These are phyloP conservation scores for Bombus polaris DNA, from an alignment of 1,140 invertebrate genomes.

Conservation along the genomic window DNA sequence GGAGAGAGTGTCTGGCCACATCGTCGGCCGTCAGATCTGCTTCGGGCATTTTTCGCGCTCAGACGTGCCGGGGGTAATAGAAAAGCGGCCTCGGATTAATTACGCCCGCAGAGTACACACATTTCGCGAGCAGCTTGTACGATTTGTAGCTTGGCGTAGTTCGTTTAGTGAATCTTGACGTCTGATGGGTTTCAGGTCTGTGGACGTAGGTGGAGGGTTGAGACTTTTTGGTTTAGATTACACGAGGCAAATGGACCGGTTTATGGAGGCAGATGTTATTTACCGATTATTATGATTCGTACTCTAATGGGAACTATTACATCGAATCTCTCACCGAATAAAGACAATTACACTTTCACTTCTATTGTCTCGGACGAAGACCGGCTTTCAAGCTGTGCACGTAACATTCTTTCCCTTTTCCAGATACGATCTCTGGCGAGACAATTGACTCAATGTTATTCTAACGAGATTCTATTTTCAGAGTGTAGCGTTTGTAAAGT, in stretches of 20 bases:
- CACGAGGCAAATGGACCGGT: too few relatives aligned
- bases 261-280: neutral
- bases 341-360: slow-evolving; percentile 12
- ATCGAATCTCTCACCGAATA: too few relatives aligned
- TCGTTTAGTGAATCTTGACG: neutral
- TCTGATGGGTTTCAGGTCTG: neutral
- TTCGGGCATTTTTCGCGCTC: slow-evolving; percentile 32
- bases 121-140: neutral
- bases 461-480: neutral
- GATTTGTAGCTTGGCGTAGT: neutral
- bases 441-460: too few relatives aligned
- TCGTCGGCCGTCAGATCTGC: slow-evolving; percentile 20
- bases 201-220: neutral
- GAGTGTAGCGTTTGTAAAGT: neutral
- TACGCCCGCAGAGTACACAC: slow-evolving; percentile 8
- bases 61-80: slow-evolving; percentile 47
- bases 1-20: slow-evolving; percentile 13
- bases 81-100: slow-evolving; percentile 52
- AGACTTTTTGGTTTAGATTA: neutral
- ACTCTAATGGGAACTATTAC: neutral
- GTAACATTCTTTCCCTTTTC: neutral
- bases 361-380: neutral
- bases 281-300: neutral
- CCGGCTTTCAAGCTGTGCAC: neutral
- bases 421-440: neutral